Evolutionary conservation across 2,888 invertebrate species (phyloP), one percentile per base, ranked within the genome.

Genomic region (Camponotus fellah): DNA sequence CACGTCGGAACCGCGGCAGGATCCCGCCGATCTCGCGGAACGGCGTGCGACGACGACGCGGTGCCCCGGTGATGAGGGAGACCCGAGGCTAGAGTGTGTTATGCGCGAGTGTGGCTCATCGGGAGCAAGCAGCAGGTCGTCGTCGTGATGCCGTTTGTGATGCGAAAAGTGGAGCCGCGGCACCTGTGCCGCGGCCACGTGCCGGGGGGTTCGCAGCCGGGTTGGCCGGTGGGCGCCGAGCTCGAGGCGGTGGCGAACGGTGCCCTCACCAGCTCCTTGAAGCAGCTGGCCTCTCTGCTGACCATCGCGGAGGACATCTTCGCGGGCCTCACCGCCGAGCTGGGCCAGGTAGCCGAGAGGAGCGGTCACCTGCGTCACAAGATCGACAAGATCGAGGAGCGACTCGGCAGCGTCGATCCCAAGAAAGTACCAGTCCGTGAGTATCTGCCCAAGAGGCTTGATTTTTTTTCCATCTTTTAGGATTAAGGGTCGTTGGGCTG

Each of bases 391-490:
- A 96, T 98, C 91, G 97, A 97, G 94, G 96, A 96, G 91, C 96
- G 96, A 92, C 97, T 98, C 92, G 96, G 96, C 92, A 95, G 96
- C 88, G 97, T 97, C 95, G 98, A 98, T 95, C 98, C 98, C 85
- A 98, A 98, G 96, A 97, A 97, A 95, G 97, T 98, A 94, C 97
- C 98, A 97, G 98, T 98, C 96, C 98, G 98, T 98, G 96, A 98
- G 98, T 98, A 96, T 64, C 40, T 0, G 9, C 14, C 14, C 14
- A 0, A 3, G 1, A 14, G 0, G 14, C 1, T 14, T 14, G 14
- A 64, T 4, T 10, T 5, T 10, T 5, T 21, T 26, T 37, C 17
- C 21, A 2, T 21, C 10, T 37, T 9, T 37, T 43, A 21, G 21
- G 8, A 40, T 40, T 14, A 40, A 65, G 14, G 21, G 17, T 21